Evolutionary conservation across 2,888 invertebrate genomes (phyloP), one percentile per base, ranked within the genome.

Genomic region (Hipparchia sbordonii): DNA sequence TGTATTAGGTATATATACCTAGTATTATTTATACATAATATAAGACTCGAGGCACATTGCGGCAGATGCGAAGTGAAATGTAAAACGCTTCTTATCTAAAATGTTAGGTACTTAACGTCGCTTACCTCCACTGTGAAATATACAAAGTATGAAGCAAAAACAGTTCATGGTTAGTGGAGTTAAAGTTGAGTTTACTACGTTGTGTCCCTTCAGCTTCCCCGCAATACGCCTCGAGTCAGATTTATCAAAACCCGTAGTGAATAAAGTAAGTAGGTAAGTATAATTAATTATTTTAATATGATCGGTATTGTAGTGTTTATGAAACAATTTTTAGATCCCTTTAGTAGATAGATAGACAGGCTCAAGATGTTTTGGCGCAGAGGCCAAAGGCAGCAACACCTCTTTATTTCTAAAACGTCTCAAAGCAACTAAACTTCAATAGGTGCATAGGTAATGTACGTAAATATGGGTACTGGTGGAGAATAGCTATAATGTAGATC

Each of bases 241-340:
- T 63, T 51, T 51, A 60, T 85, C 84, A 82, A 87, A 87, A 88
- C 82, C 85, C 79, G 87, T 92, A 92, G 90, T 81, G 80, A 79
- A 88, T 91, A 90, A 89, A 89, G 86, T 90, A 90, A 89, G 86
- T 90, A 90, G 23, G 23, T 23, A 23, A 23, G 23, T 23, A 23
- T 23, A 23, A 23, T 23, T 85, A 89, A 91, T 90, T 91, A 93
- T 92, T 92, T 92, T 92, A 93, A 88, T 93, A 92, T 89, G 86
- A 88, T 90, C 87, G 87, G 84, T 92, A 91, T 92, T 91, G 87
- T 92, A 91, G 90, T 83, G 83, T 88, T 85, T 85, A 84, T 81
- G 82, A 87, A 84, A 87, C 86, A 67, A 87, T 89, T 91, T 89
- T 90, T 88, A 90, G 87, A 82, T 79, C 84, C 85, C 85, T 87